Percentiles rank a stretch among this genome's conserved stretches.
Conservation (phyloP, 2,113 vertebrate genomes). For the Microcebus griseorufus region DNA sequence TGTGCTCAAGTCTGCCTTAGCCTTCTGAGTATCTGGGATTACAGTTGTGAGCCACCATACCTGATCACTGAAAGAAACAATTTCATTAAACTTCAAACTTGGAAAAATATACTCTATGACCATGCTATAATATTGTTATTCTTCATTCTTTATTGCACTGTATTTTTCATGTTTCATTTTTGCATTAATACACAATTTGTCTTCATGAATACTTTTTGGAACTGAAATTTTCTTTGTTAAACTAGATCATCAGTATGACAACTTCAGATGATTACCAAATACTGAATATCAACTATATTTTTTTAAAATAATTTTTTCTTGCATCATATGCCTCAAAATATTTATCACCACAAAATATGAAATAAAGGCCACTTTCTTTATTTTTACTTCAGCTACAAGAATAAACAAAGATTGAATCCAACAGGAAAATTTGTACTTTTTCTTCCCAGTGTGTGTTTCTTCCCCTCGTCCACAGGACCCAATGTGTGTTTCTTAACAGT, state of each 20-base stretch:
- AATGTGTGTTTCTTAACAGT: not conserved
- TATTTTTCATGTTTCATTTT: not conserved
- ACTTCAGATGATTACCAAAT: not conserved
- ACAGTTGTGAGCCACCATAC: too few relatives aligned
- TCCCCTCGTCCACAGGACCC: not conserved
- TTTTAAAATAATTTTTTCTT: not conserved
- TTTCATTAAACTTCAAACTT: not conserved
- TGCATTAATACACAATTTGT: not conserved
- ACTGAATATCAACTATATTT: not conserved
- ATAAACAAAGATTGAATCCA: not conserved
- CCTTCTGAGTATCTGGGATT: too few relatives aligned
- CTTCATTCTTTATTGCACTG: not conserved
- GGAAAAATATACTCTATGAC: not conserved
- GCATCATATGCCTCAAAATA: not conserved
- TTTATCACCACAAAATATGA: constrained; percentile 7
- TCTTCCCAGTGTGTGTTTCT: not conserved
- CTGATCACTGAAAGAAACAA: too few relatives aligned
- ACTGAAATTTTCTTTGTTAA: not conserved
- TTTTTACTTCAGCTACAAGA: not conserved
- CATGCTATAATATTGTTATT: not conserved
- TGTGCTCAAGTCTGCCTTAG: too few relatives aligned
- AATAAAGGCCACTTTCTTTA: not conserved
- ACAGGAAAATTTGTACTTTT: not conserved
- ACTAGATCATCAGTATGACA: not conserved
- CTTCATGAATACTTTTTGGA: not conserved